A percentile compares a stretch with the other conserved stretches of the same genome.
phyloP scores from a whole-genome alignment of 1,140 invertebrate species.

The Megathymus violae region DNA sequence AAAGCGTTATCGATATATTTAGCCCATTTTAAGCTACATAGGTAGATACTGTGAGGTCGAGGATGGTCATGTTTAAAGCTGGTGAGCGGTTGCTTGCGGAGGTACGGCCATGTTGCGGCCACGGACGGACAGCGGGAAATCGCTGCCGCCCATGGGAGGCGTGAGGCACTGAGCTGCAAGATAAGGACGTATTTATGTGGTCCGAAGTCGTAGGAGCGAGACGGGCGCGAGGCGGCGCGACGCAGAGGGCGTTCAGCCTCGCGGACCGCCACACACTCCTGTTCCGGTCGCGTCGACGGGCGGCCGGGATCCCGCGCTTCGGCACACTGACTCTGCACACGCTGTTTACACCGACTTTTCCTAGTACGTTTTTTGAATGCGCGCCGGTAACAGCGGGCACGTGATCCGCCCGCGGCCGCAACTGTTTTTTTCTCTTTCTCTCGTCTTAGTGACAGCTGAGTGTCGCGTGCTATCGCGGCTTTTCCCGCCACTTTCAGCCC shows the following conservation, averaged over 20 bases:
- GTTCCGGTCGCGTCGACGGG: constrained; percentile 80
- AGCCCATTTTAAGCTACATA: constrained; percentile 8
- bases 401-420: constrained; percentile 65
- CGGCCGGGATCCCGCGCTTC: constrained; percentile 75
- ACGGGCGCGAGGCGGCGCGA: constrained; percentile 66
- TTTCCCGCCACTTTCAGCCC: constrained; percentile 67
- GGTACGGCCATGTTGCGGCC: constrained; percentile 79
- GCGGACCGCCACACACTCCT: constrained; percentile 71
- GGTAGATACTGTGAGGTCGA: constrained; percentile 32
- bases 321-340: constrained; percentile 65
- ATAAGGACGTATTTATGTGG: constrained; percentile 55
- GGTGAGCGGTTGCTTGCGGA: constrained; percentile 55
- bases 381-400: constrained; percentile 69
- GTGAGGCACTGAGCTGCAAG: constrained; percentile 60
- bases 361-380: constrained; percentile 71
- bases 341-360: constrained; percentile 67
- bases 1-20: constrained; percentile 27
- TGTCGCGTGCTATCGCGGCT: constrained; percentile 57
- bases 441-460: constrained; percentile 65
- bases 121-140: constrained; percentile 68
- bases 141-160: constrained; percentile 81
- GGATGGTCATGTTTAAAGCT: constrained; percentile 53
- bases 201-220: constrained; percentile 49
- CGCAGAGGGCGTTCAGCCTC: constrained; percentile 73
- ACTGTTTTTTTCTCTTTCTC: constrained; percentile 59